Evolutionary conservation across 2,113 vertebrate species (phyloP).

Genomic region (Trogon melanurus): DNA sequence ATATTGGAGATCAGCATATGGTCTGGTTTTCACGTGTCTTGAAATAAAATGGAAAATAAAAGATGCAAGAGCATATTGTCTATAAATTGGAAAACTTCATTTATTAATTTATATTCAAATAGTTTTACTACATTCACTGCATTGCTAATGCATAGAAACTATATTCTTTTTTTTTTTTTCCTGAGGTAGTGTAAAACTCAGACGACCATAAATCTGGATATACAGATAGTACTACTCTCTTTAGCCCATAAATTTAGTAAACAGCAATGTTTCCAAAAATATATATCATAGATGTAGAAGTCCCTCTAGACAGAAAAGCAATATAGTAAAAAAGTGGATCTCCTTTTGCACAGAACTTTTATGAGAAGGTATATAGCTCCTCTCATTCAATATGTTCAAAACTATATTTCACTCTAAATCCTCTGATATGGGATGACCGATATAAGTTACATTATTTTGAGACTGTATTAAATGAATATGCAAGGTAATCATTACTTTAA

Average conservation of each 20-base stretch:
- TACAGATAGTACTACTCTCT: not conserved
- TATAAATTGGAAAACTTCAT: slow-evolving; percentile 27
- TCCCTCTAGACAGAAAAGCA: slow-evolving; percentile 61
- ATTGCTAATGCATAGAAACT: slow-evolving; percentile 30
- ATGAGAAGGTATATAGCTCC: not conserved
- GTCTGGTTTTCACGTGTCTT: not conserved
- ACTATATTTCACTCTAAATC: slow-evolving; percentile 28
- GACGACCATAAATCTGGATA: not conserved
- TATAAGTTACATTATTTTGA: slow-evolving; percentile 7
- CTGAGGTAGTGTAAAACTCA: not conserved
- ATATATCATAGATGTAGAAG: slow-evolving; percentile 53
- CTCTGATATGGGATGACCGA: not conserved
- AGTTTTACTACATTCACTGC: not conserved
- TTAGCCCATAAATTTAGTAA: slow-evolving; percentile 61
- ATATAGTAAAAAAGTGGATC: slow-evolving; percentile 39
- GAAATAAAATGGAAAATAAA: not conserved
- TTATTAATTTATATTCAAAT: slow-evolving; percentile 44
- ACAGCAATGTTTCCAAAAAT: slow-evolving; percentile 52
- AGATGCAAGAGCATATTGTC: not conserved
- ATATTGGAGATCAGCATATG: not conserved
- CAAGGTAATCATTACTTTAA: slow-evolving; percentile 33
- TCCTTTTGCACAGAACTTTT: slow-evolving; percentile 43
- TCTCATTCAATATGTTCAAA: slow-evolving; percentile 1
- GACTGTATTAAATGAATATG: not conserved
- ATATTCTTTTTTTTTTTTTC: slow-evolving; percentile 16